phyloP scores from a whole-genome alignment of 2,797 vertebrate species.

The Odontamblyopus lacepedii region DNA sequence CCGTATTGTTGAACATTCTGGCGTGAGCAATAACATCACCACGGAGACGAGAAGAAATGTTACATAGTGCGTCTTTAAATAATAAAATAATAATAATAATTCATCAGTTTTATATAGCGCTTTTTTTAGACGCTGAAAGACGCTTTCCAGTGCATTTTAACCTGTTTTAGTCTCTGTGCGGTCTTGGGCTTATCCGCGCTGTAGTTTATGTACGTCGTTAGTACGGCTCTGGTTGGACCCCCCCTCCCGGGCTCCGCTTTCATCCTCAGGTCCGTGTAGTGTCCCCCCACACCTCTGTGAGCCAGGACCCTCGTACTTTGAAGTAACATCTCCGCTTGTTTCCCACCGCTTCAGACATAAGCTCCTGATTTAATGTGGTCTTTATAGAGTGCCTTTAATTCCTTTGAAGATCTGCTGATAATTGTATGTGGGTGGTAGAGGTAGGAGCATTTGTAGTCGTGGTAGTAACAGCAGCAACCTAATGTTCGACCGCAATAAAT shows the following conservation, averaged over 20 bases:
- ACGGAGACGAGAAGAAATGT: no score
- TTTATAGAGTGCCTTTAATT: conserved; percentile 16
- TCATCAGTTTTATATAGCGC: no score
- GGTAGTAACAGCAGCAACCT: neutral
- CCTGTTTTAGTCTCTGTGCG: no score
- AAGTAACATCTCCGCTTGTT: conserved; percentile 68
- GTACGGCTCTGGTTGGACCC: conserved; percentile 53
- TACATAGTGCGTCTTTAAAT: neutral
- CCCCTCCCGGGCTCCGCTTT: conserved; percentile 43
- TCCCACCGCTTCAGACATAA: conserved; percentile 69
- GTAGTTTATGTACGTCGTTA: conserved; percentile 34
- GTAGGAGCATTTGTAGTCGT: neutral
- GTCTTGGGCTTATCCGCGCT: neutral
- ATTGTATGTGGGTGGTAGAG: conserved; percentile 56
- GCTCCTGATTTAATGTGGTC: conserved; percentile 71
- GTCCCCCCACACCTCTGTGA: conserved; percentile 71
- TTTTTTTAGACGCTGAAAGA: no score
- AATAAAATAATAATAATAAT: no score
- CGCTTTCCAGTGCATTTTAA: no score
- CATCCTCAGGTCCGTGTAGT: conserved; percentile 74
- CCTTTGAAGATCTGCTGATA: conserved; percentile 73
- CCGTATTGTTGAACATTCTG: no score
- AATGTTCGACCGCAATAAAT: no score
- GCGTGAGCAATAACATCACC: no score
- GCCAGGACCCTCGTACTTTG: conserved; percentile 64